Conservation (phyloP, 53 echinoderm and acorn worm species). For the Actinopyga echinites region DNA sequence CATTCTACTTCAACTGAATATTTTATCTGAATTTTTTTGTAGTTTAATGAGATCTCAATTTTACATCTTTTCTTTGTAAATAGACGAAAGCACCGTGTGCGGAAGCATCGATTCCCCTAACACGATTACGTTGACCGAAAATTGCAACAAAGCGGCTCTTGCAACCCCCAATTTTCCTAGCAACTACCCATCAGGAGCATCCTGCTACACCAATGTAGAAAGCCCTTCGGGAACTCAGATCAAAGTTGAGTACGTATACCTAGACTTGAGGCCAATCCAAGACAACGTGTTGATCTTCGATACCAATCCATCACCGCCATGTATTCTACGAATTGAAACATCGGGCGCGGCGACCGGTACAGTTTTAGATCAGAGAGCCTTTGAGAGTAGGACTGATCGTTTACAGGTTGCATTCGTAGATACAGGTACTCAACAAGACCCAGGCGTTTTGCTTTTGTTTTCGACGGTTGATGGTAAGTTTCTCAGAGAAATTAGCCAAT, state of each 20-base stretch:
- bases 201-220: neutral
- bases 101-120: neutral
- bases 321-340: neutral
- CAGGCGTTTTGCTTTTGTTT: neutral
- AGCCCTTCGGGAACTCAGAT: neutral
- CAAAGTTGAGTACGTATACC: neutral
- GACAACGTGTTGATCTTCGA: neutral
- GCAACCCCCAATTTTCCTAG: slow-evolving; percentile 11
- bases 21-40: no score
- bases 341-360: neutral
- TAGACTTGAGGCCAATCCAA: neutral
- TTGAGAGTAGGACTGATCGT: neutral
- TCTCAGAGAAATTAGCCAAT: neutral
- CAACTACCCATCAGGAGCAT: neutral
- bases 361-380: neutral
- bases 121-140: neutral
- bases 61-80: neutral
- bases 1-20: no score
- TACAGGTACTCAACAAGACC: neutral
- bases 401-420: neutral
- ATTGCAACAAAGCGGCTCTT: neutral
- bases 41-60: no score
- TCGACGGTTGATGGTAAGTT: neutral
- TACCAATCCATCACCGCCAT: neutral
- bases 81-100: neutral